phyloP scores from a whole-genome alignment of 1,140 invertebrate genomes.

The Fopius arisanus region DNA sequence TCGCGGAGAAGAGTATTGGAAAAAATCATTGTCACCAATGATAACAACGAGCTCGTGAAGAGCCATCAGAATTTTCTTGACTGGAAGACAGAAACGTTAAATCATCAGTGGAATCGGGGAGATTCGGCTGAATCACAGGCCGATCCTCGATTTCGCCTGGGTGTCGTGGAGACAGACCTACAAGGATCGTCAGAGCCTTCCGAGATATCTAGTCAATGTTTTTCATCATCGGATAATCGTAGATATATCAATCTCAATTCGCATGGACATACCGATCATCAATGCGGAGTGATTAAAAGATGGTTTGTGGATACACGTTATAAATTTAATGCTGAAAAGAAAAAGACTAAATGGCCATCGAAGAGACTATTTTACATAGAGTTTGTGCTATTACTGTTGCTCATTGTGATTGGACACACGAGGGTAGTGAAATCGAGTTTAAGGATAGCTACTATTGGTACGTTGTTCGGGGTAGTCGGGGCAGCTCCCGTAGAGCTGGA shows the following conservation, averaged over 20 bases:
- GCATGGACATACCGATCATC: background rate
- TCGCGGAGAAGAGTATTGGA: background rate
- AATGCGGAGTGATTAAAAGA: conserved; percentile 7
- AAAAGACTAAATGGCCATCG: conserved; percentile 3
- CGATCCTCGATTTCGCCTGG: background rate
- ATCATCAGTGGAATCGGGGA: background rate
- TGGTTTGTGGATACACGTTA: conserved; percentile 24
- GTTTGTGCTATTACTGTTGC: conserved; percentile 46
- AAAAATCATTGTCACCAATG: background rate
- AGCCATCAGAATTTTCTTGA: background rate
- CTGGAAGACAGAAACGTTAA: background rate
- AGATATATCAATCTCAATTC: background rate
- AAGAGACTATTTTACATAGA: conserved; percentile 11
- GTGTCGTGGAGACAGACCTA: background rate
- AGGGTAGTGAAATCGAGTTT: conserved; percentile 30
- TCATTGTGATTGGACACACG: conserved; percentile 39
- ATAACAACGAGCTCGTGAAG: background rate
- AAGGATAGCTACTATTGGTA: conserved; percentile 41
- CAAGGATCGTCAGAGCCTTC: background rate
- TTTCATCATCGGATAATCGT: conserved; percentile 5
- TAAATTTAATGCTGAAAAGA: conserved; percentile 13
- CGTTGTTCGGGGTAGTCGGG: conserved; percentile 45
- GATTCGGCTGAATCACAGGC: background rate
- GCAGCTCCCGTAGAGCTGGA: conserved; percentile 49
- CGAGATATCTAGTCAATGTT: conserved; percentile 34